A percentile compares a stretch with the other conserved stretches of the same genome.
Conservation (phyloP, 2,797 vertebrate species). For the Scarus forsteni region DNA sequence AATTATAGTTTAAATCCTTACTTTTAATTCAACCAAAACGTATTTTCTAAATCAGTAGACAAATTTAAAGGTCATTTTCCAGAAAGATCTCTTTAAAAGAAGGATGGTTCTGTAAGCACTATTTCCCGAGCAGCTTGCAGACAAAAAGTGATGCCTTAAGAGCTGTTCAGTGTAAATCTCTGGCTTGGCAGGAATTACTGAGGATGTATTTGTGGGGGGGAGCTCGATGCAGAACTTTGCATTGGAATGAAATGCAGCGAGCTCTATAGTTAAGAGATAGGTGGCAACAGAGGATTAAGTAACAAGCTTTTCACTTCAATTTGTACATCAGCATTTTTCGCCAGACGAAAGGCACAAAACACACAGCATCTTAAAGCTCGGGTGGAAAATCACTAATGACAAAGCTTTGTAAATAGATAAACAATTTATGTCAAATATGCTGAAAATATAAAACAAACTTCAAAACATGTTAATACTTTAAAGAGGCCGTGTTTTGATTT, state of each 20-base stretch:
- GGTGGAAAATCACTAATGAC: conserved; percentile 86
- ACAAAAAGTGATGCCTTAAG: conserved; percentile 72
- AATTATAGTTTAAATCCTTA: background rate
- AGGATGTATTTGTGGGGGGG: conserved; percentile 60
- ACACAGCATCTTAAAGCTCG: conserved; percentile 70
- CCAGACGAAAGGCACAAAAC: conserved; percentile 64
- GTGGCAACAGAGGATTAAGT: conserved; percentile 84
- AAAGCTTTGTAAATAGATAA: conserved; percentile 86
- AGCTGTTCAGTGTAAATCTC: conserved; percentile 79
- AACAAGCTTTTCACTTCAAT: conserved; percentile 87
- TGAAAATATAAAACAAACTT: conserved; percentile 84
- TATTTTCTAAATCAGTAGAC: conserved; percentile 39
- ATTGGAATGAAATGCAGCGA: conserved; percentile 70
- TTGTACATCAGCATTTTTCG: conserved; percentile 86
- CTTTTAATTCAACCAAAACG: conserved; percentile 42
- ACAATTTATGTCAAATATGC: conserved; percentile 83
- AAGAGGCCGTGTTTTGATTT: conserved; percentile 81
- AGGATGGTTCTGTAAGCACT: conserved; percentile 44
- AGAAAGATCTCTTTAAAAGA: conserved; percentile 21
- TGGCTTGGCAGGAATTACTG: conserved; percentile 81
- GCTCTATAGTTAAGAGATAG: conserved; percentile 79
- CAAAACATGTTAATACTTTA: conserved; percentile 81
- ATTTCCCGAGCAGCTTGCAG: conserved; percentile 67
- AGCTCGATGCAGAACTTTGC: conserved; percentile 70
- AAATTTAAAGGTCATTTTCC: conserved; percentile 15